These are phyloP conservation scores for Alfaro cultratus DNA, from an alignment of 2,797 vertebrate species.

Conservation along the genomic window DNA sequence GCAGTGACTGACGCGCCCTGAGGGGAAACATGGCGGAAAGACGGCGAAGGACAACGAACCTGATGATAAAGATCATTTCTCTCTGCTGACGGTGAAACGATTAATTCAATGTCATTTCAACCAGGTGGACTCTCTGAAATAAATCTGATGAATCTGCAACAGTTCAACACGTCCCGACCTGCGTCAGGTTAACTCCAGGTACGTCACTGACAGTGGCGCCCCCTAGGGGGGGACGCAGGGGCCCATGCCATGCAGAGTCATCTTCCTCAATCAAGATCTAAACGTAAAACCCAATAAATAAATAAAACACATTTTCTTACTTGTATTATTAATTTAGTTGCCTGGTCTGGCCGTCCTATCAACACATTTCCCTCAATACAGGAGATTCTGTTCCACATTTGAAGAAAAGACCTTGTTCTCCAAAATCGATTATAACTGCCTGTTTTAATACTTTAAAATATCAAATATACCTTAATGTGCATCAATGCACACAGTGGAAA, in stretches of 20 bases:
- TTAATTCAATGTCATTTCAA: not conserved
- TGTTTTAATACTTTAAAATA: not conserved
- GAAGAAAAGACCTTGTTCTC: too few relatives aligned
- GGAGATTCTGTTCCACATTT: not conserved
- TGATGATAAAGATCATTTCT: not conserved
- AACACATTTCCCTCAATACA: too few relatives aligned
- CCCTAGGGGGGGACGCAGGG: too few relatives aligned
- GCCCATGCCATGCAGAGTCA: not conserved
- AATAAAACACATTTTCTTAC: not conserved
- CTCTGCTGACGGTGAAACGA: not conserved
- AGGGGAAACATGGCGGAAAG: not conserved
- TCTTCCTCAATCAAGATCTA: too few relatives aligned
- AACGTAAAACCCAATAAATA: not conserved
- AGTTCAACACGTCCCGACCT: too few relatives aligned
- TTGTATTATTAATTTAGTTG: too few relatives aligned
- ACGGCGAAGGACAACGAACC: constrained; percentile 23
- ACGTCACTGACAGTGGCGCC: not conserved
- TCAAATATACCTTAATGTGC: not conserved
- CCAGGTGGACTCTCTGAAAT: not conserved
- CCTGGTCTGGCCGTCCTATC: too few relatives aligned
- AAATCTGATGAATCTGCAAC: not conserved
- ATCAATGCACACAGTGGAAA: not conserved
- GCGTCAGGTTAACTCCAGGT: not conserved
- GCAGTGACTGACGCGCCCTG: constrained; percentile 38
- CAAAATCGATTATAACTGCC: not conserved